phyloP scores from a whole-genome alignment of 1,140 invertebrate genomes.

The Drosophila pruinosa region DNA sequence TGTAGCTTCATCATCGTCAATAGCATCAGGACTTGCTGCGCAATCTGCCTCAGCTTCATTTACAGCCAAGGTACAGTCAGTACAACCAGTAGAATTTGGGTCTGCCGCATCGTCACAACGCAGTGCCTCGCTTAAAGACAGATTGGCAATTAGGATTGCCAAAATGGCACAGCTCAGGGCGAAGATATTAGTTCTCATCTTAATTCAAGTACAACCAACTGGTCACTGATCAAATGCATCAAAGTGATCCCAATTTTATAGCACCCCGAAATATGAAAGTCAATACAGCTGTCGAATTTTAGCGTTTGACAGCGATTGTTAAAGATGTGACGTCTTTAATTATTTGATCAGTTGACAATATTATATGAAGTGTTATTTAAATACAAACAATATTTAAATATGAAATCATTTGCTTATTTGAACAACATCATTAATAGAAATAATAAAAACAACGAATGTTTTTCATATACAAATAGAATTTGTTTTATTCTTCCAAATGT shows the following conservation, averaged over 20 bases:
- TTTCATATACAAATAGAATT: too few species aligned
- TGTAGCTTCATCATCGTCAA: not conserved
- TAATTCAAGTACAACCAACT: not conserved
- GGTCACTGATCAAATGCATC: not conserved
- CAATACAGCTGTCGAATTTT: conserved; percentile 13
- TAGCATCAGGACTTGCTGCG: not conserved
- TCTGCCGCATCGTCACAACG: not conserved
- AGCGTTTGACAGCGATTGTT: not conserved
- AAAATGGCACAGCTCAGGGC: not conserved
- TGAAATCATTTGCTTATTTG: too few species aligned
- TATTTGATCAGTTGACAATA: conserved; percentile 12
- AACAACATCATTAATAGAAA: too few species aligned
- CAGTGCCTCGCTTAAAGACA: not conserved
- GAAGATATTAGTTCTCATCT: not conserved
- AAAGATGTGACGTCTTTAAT: not conserved
- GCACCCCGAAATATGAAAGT: not conserved
- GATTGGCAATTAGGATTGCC: not conserved
- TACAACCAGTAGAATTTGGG: not conserved
- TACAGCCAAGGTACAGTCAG: not conserved
- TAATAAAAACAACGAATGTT: too few species aligned
- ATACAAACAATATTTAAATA: not conserved
- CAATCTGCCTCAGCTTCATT: not conserved
- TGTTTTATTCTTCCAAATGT: too few species aligned
- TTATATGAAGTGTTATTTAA: not conserved
- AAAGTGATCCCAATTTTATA: conserved; percentile 6